Percentiles rank a stretch among this genome's conserved stretches.
Evolutionary conservation across 2,797 vertebrate genomes (phyloP).

Genomic region (Limnodromus scolopaceus): DNA sequence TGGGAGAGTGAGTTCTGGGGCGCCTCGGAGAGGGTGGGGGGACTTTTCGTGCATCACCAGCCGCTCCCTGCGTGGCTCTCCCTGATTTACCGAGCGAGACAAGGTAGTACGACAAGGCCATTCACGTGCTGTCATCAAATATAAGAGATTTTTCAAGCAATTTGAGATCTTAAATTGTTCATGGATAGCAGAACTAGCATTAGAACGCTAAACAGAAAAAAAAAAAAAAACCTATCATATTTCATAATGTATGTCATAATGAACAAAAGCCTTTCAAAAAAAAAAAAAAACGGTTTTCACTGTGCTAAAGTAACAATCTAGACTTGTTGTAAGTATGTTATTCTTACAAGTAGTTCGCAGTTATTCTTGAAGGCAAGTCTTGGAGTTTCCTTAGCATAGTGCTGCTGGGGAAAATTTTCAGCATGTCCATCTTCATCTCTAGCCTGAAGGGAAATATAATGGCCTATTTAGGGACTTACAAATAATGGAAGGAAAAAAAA

Average conservation of each 20-base stretch:
- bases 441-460: conserved; percentile 99
- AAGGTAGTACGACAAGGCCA: conserved; percentile 71
- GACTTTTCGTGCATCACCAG: conserved; percentile 32
- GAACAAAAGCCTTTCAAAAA: conserved; percentile 79
- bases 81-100: conserved; percentile 39
- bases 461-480: conserved; percentile 99
- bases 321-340: conserved; percentile 93
- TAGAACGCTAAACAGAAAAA: conserved; percentile 77
- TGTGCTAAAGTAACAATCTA: conserved; percentile 89
- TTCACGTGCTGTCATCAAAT: conserved; percentile 76
- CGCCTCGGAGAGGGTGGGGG: fast-evolving
- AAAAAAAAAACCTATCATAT: conserved; percentile 68
- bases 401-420: conserved; percentile 98
- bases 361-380: conserved; percentile 99
- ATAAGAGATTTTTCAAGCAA: conserved; percentile 77
- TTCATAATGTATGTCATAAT: conserved; percentile 81
- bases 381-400: conserved; percentile 99
- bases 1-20: neutral
- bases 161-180: conserved; percentile 77
- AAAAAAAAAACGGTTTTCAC: conserved; percentile 77
- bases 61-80: conserved; percentile 34
- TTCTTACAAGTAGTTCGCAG: conserved; percentile 99
- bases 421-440: conserved; percentile 99
- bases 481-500: conserved; percentile 86
- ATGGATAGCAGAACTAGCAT: conserved; percentile 79